Evolutionary conservation across 2,888 invertebrate genomes (phyloP).

Genomic region (Lasioglossum oenotherae): DNA sequence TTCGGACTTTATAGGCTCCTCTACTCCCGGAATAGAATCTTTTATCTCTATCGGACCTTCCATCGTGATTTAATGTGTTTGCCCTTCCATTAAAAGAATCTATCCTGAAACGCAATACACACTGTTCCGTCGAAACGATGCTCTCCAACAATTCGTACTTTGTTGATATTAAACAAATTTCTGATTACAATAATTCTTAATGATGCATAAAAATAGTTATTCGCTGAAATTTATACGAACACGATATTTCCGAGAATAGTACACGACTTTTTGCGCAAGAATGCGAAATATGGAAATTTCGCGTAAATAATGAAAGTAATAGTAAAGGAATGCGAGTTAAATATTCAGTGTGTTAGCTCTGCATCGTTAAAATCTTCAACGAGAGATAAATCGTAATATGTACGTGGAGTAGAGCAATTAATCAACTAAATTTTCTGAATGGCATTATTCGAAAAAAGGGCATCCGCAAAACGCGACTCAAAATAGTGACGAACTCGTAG

Average conservation of each 20-base stretch:
- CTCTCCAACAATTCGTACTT: neutral
- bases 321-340: neutral
- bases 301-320: neutral
- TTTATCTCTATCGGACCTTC: slow-evolving; percentile 65
- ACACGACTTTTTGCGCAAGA: neutral
- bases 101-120: slow-evolving; percentile 35
- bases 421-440: neutral
- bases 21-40: slow-evolving; percentile 54
- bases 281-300: neutral
- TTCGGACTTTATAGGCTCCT: slow-evolving; percentile 79
- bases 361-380: neutral
- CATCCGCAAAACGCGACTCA: neutral
- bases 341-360: neutral
- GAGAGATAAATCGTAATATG: neutral
- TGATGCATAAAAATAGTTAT: neutral
- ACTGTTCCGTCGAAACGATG: neutral
- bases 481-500: neutral
- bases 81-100: slow-evolving; percentile 47
- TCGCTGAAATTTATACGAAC: neutral
- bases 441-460: neutral
- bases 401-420: neutral
- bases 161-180: neutral
- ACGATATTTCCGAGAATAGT: neutral
- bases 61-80: slow-evolving; percentile 50
- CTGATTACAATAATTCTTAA: neutral